Base-by-base conservation (phyloP, 1,140 invertebrate genomes). In the Philotrypesis tridentata region DNA sequence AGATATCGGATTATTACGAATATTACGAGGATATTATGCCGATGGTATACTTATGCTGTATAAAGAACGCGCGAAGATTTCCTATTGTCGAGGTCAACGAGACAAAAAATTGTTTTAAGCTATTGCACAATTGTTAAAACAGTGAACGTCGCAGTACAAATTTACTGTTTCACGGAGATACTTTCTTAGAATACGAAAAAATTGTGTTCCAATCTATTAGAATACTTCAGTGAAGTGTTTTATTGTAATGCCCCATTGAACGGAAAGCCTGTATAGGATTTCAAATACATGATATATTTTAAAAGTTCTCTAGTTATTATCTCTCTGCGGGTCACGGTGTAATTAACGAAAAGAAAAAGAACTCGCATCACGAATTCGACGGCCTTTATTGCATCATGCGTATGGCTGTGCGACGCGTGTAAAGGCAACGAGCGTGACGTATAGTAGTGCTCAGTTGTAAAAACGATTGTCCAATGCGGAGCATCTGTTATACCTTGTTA, bases 251-350 rank as follows among this genome's bases (percentile, higher is more conserved):
- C 7, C 1, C n/a, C n/a, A 40, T 67, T 80, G 25, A 80, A 74
- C 27, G n/a, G 7, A 80, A 80, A 43, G 55, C 17, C 2, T 74
- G 37, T 74, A 74, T 12, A 80, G 61, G 4, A 63, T 80, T 55
- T 55, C 21, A 80, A 74, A 73, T 74, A 55, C 6, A 80, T 55
- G 25, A 55, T 74, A 68, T 74, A 80, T 80, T 80, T 80, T 74
- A 60, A 73, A 33, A 33, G 12, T 21, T 63, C 27, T 63, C 27
- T 63, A 77, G n/a, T 77, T 12, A 77, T 77, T 48, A 67, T 67
- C 55, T 73, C 25, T 21, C 29, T 40, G 21, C 8, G 8, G 21
- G 17, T 68, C 21, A 11, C 12, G 11, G 23, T n/a, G 3, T 33
- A 12, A 73, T 2, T 2, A 67, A 12, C 14, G 25, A 37, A 31